phyloP scores from a whole-genome alignment of 2,888 invertebrate genomes.

The Conistra vaccinii region DNA sequence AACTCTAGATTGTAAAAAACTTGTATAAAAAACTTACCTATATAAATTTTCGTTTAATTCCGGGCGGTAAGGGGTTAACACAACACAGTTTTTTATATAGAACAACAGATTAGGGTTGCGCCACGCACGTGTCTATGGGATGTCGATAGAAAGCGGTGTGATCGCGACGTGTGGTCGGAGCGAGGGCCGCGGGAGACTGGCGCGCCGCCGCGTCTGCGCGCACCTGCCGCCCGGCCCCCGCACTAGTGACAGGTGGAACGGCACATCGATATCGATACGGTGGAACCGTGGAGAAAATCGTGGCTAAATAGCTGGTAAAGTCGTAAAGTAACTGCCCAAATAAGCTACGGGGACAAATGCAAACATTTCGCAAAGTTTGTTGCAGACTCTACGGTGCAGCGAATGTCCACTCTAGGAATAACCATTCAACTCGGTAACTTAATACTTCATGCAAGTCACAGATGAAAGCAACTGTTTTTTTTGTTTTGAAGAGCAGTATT shows the following conservation, averaged over 20 bases:
- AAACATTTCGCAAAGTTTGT: neutral
- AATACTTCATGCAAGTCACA: neutral
- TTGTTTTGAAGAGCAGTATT: neutral
- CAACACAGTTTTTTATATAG: conserved; percentile 82
- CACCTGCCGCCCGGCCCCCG: conserved; percentile 88
- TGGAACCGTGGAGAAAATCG: conserved; percentile 20
- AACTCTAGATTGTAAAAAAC: neutral
- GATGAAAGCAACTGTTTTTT: neutral
- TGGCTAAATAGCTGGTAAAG: neutral
- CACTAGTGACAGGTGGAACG: conserved; percentile 82
- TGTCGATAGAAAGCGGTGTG: conserved; percentile 77
- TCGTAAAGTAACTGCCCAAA: neutral
- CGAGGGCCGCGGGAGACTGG: conserved; percentile 87
- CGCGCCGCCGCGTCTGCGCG: conserved; percentile 88
- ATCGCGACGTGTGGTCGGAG: conserved; percentile 83
- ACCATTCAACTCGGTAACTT: no score
- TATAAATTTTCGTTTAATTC: conserved; percentile 66
- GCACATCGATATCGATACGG: conserved; percentile 85
- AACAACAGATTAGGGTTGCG: conserved; percentile 86
- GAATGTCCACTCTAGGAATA: no score
- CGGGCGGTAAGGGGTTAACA: conserved; percentile 79
- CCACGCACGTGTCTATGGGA: conserved; percentile 86
- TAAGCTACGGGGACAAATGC: neutral
- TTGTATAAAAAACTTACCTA: conserved; percentile 67
- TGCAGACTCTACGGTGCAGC: neutral